Conservation (phyloP, 2,113 vertebrate species). For the Sigmodon hispidus region DNA sequence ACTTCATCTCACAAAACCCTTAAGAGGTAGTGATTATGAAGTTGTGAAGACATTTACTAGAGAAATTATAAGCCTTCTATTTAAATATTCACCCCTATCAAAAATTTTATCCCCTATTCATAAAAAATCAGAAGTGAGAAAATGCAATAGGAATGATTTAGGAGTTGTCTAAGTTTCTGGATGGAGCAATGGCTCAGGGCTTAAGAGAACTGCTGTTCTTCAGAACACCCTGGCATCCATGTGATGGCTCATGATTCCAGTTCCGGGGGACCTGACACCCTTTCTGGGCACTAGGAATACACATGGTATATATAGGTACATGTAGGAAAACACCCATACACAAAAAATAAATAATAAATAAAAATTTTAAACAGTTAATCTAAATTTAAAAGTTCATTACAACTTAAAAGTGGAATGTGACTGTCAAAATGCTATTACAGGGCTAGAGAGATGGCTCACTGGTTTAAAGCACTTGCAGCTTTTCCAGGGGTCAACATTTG, state of each 20-base stretch:
- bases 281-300: background rate
- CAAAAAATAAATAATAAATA: background rate
- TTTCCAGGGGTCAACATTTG: background rate
- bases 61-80: constrained; percentile 19
- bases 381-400: constrained; percentile 70
- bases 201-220: background rate
- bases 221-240: background rate
- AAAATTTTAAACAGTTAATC: constrained; percentile 21
- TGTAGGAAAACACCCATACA: background rate
- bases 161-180: constrained; percentile 62
- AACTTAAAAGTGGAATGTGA: constrained; percentile 28
- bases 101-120: background rate
- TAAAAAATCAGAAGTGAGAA: constrained; percentile 37
- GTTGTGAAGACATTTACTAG: background rate
- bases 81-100: background rate
- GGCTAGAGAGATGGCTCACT: background rate
- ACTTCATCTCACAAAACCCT: background rate
- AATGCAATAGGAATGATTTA: constrained; percentile 60
- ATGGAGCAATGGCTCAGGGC: background rate
- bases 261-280: background rate
- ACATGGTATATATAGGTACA: background rate
- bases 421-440: constrained; percentile 48
- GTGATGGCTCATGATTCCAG: background rate
- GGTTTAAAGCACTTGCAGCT: background rate
- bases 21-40: background rate